These are phyloP conservation scores for Hipparchia sbordonii DNA, from an alignment of 2,888 invertebrate species.

Conservation along the genomic window DNA sequence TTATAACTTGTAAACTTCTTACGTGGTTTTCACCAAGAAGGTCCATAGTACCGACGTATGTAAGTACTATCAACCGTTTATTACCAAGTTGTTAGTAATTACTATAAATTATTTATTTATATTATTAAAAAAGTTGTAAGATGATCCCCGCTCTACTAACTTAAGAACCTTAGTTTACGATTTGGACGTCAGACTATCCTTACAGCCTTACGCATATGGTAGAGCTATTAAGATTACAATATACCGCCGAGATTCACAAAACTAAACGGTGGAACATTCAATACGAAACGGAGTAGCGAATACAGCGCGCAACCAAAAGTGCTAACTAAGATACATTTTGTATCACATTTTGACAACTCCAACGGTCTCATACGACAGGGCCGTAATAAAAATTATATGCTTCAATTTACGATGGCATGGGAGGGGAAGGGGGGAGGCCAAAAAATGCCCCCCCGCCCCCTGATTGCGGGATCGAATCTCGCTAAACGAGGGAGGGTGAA, in stretches of 20 bases:
- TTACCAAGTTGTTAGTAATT: no score
- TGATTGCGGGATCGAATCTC: slow-evolving; percentile 81
- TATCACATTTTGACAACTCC: slow-evolving; percentile 50
- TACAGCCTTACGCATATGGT: neutral
- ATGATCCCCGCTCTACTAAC: no score
- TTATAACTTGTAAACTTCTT: no score
- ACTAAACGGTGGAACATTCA: neutral
- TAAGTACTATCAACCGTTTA: no score
- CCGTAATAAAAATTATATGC: slow-evolving; percentile 83
- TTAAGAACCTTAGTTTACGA: no score
- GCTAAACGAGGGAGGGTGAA: slow-evolving; percentile 72
- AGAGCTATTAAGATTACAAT: neutral
- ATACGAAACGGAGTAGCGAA: neutral
- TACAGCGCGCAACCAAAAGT: slow-evolving; percentile 21
- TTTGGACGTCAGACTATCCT: no score
- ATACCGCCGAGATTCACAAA: neutral
- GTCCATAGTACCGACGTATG: no score
- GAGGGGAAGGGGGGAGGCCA: slow-evolving; percentile 57
- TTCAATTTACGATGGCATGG: slow-evolving; percentile 78
- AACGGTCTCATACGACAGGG: slow-evolving; percentile 72
- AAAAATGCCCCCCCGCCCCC: slow-evolving; percentile 72
- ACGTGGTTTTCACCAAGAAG: no score
- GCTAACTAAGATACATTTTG: slow-evolving; percentile 38
- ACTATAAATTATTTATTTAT: no score
- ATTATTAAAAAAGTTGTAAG: no score